Evolutionary conservation across 2,888 invertebrate species (phyloP).

Genomic region (Rugalucina vietnamica): DNA sequence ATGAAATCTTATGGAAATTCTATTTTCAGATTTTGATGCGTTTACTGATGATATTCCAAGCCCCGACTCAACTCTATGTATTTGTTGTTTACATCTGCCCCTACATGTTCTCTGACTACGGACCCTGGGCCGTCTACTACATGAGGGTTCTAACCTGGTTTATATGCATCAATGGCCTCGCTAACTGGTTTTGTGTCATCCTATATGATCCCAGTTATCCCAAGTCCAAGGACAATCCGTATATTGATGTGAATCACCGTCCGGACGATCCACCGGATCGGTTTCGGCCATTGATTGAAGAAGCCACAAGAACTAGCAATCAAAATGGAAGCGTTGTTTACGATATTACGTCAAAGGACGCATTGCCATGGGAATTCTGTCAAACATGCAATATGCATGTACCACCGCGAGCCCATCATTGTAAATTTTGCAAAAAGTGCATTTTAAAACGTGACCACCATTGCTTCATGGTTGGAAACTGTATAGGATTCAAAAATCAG

Average conservation of each 20-base stretch:
- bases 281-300: conserved; percentile 47
- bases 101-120: conserved; percentile 63
- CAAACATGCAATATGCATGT: conserved; percentile 65
- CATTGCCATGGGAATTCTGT: conserved; percentile 72
- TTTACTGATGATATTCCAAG: conserved; percentile 66
- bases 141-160: conserved; percentile 68
- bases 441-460: conserved; percentile 81
- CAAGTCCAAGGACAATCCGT: conserved; percentile 58
- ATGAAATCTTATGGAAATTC: neutral
- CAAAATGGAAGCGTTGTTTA: conserved; percentile 53
- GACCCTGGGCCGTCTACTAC: conserved; percentile 69
- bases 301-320: conserved; percentile 18
- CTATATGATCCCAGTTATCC: conserved; percentile 63
- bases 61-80: conserved; percentile 69
- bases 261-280: conserved; percentile 59
- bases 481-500: conserved; percentile 77
- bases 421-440: conserved; percentile 74
- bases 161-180: conserved; percentile 64
- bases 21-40: conserved; percentile 56
- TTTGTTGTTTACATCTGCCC: conserved; percentile 67
- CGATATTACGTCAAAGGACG: conserved; percentile 60
- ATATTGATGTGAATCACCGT: conserved; percentile 30
- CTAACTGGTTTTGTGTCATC: conserved; percentile 72
- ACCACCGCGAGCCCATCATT: conserved; percentile 78
- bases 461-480: conserved; percentile 77